phyloP scores from a whole-genome alignment of 2,797 vertebrate genomes.

The Staurois parvus region DNA sequence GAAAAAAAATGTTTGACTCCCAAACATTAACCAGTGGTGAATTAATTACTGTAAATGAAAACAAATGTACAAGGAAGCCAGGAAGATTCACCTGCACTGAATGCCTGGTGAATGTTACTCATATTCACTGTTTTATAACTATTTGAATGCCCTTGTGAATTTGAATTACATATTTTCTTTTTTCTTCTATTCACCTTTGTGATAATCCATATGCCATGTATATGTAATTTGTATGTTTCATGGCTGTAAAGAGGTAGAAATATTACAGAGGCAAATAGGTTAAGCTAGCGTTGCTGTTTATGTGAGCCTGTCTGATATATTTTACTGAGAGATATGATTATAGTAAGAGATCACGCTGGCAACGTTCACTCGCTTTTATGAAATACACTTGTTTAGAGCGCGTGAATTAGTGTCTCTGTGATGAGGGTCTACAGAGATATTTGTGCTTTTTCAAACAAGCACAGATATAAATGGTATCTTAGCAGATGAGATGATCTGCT shows the following conservation, averaged over 20 bases:
- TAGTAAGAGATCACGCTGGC: neutral
- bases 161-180: neutral
- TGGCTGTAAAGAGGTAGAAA: neutral
- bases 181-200: too few relatives aligned
- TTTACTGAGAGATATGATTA: neutral
- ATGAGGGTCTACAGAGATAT: conserved; percentile 18
- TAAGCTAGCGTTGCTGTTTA: neutral
- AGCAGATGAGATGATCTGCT: neutral
- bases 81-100: too few relatives aligned
- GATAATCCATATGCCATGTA: neutral
- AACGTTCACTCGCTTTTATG: neutral
- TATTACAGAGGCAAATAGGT: neutral
- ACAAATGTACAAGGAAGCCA: too few relatives aligned
- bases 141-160: neutral
- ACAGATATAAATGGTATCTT: neutral
- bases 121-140: too few relatives aligned
- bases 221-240: neutral
- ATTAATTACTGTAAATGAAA: too few relatives aligned
- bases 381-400: conserved; percentile 16
- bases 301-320: neutral
- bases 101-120: too few relatives aligned
- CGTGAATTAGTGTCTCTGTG: neutral
- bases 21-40: too few relatives aligned
- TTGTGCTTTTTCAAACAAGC: conserved; percentile 9
- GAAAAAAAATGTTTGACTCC: too few relatives aligned